These are phyloP conservation scores for Phorcus lineatus DNA, from an alignment of 2,888 invertebrate species.

Conservation along the genomic window DNA sequence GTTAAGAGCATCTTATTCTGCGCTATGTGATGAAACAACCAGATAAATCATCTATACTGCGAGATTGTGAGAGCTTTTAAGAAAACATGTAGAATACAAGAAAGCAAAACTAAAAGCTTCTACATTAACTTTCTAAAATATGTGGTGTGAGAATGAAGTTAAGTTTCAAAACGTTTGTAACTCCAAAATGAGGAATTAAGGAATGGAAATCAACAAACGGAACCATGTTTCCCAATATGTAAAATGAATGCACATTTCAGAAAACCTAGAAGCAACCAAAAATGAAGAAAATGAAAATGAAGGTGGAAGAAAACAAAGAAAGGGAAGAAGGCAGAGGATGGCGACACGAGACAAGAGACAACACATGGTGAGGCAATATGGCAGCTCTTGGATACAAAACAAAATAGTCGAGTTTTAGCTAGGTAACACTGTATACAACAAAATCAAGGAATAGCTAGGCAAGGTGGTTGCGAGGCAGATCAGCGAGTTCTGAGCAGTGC, in stretches of 20 bases:
- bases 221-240: neutral
- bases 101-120: neutral
- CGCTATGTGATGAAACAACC: too few species aligned
- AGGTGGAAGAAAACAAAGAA: neutral
- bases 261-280: neutral
- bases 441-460: neutral
- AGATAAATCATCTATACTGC: too few species aligned
- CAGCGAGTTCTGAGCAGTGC: neutral
- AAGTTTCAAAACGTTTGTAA: too few species aligned
- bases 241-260: neutral
- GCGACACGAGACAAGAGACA: neutral
- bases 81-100: neutral
- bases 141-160: too few species aligned
- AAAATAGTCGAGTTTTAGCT: neutral
- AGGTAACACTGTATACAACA: neutral
- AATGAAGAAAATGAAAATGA: neutral
- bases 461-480: constrained; percentile 2
- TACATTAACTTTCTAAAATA: neutral
- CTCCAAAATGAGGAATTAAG: too few species aligned
- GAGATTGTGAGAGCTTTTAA: too few species aligned
- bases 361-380: constrained; percentile 23
- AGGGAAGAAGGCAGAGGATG: neutral
- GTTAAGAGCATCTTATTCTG: too few species aligned
- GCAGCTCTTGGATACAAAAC: constrained; percentile 20
- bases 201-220: too few species aligned